phyloP scores from a whole-genome alignment of 2,888 invertebrate species.

The Drosophila parthenogenetica region DNA sequence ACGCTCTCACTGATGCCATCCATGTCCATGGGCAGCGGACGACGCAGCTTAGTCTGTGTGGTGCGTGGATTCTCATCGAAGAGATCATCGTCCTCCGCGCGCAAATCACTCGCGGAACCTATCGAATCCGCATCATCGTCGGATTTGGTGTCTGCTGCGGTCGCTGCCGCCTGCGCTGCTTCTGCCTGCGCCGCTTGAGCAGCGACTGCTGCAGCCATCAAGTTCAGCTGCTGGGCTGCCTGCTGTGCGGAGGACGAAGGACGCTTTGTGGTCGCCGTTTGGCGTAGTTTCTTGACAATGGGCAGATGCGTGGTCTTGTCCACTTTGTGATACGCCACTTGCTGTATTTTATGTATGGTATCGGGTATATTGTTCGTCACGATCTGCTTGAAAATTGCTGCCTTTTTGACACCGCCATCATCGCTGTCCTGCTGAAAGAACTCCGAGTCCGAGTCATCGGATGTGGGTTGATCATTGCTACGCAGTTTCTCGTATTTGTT shows the following conservation, averaged over 20 bases:
- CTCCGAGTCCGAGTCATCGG: slow-evolving; percentile 86
- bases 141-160: slow-evolving; percentile 50
- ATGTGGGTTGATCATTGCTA: slow-evolving; percentile 87
- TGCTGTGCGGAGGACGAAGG: slow-evolving; percentile 82
- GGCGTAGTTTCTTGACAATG: slow-evolving; percentile 86
- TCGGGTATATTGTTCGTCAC: slow-evolving; percentile 86
- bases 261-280: slow-evolving; percentile 81
- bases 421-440: slow-evolving; percentile 83
- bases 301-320: slow-evolving; percentile 85
- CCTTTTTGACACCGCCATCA: slow-evolving; percentile 73
- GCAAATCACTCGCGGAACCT: slow-evolving; percentile 90
- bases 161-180: slow-evolving; percentile 38
- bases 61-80: slow-evolving; percentile 85
- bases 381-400: slow-evolving; percentile 84
- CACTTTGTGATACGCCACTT: slow-evolving; percentile 86
- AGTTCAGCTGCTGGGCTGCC: slow-evolving; percentile 76
- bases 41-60: slow-evolving; percentile 78
- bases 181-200: slow-evolving; percentile 65
- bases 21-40: slow-evolving; percentile 82
- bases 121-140: slow-evolving; percentile 89
- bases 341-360: slow-evolving; percentile 86
- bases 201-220: slow-evolving; percentile 72
- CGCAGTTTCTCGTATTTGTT: slow-evolving; percentile 92
- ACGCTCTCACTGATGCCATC: slow-evolving; percentile 88
- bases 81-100: slow-evolving; percentile 86